phyloP scores from a whole-genome alignment of 2,113 vertebrate genomes.

The Falco punctatus region DNA sequence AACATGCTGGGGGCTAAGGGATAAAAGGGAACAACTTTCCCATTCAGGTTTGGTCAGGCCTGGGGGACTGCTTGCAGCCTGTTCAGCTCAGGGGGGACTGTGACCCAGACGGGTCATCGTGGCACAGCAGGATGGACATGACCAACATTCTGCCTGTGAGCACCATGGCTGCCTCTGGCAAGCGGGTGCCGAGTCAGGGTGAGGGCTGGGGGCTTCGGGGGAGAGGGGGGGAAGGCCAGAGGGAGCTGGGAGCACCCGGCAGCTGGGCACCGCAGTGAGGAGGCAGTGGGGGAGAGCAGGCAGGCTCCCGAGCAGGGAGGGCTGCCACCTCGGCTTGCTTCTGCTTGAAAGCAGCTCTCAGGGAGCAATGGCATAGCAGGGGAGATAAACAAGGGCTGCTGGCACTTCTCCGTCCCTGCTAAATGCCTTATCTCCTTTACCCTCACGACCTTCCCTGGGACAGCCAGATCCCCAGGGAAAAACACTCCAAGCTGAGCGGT shows the following conservation, averaged over 20 bases:
- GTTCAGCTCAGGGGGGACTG: fast-evolving
- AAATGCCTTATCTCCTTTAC: background rate
- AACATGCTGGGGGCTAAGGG: background rate
- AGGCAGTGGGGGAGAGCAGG: fast-evolving
- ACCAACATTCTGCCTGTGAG: background rate
- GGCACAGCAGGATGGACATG: background rate
- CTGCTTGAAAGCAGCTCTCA: background rate
- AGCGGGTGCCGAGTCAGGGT: background rate
- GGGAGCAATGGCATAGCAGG: background rate
- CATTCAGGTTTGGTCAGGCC: fast-evolving
- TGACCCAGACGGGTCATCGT: fast-evolving
- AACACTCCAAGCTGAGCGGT: fast-evolving
- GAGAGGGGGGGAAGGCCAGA: background rate
- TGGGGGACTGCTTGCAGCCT: background rate
- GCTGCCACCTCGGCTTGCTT: background rate
- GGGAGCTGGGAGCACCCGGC: background rate
- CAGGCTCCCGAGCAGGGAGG: background rate
- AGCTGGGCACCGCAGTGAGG: fast-evolving
- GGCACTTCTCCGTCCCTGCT: background rate
- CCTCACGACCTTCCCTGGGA: background rate
- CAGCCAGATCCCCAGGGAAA: background rate
- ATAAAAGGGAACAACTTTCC: background rate
- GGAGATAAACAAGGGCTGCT: background rate
- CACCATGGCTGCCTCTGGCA: fast-evolving
- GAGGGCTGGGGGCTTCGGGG: fast-evolving